Percentiles rank a stretch among this genome's conserved stretches.
These are phyloP conservation scores for Palythoa heliodiscus DNA, from an alignment of 92 coral and sea anemone species.

Conservation along the genomic window DNA sequence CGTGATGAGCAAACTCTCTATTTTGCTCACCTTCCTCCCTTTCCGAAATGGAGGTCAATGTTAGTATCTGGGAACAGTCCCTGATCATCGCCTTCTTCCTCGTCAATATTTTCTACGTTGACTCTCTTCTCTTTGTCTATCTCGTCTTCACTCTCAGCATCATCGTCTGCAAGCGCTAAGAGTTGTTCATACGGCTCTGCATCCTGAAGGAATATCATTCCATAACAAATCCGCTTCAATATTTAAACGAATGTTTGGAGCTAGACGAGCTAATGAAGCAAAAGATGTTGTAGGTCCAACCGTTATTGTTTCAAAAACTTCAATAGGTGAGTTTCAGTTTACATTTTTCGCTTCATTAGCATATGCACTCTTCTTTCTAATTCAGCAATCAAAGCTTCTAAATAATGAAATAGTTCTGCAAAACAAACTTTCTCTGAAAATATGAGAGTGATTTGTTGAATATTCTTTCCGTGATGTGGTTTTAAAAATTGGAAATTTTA, in stretches of 20 bases:
- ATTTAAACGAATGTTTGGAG: not conserved
- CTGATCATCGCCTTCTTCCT: constrained; percentile 51
- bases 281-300: no score
- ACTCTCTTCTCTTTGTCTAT: constrained; percentile 20
- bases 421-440: no score
- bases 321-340: no score
- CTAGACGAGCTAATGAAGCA: no score
- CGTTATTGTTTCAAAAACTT: no score
- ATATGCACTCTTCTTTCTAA: no score
- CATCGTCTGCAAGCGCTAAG: constrained; percentile 58
- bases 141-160: constrained; percentile 19
- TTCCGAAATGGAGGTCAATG: constrained; percentile 79
- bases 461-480: no score
- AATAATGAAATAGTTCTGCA: no score
- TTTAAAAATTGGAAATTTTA: no score
- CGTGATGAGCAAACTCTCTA: not conserved
- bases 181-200: constrained; percentile 84
- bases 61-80: constrained; percentile 89
- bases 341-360: no score
- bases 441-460: no score
- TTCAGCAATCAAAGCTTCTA: no score
- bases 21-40: constrained; percentile 80
- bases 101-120: constrained; percentile 44
- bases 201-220: constrained; percentile 33
- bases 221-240: not conserved